Base-by-base conservation (phyloP, 2,113 vertebrate species). In the Sminthopsis crassicaudata region DNA sequence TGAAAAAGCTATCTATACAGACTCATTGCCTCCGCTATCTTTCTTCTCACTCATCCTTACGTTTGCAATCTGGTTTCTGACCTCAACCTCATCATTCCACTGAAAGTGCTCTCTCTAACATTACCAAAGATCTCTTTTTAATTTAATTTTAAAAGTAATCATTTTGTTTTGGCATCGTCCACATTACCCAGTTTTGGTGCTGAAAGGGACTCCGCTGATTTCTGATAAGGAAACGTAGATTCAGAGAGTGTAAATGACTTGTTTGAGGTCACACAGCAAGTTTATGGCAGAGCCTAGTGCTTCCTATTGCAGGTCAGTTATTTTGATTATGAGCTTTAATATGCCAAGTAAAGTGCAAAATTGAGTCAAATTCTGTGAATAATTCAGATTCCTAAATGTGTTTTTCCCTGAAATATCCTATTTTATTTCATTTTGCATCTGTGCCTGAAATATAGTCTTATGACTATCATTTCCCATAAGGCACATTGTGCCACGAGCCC, bases 401-500 rank as follows among this genome's bases (percentile, higher is more conserved):
- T 84, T 42, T 84, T 84, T 42, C 19, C 19, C n/a, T 84, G 67
- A 84, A 84, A 84, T 84, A 42, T 42, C n/a, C 67, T 42, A 84
- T 84, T 84, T 84, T 84, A 84, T 84, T 84, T 84, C 67, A 84
- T 84, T 84, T 84, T 84, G 67, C n/a, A 84, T 84, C 67, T 84
- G n/a, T 84, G 67, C 67, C 67, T 84, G 67, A 42, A 84, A 84
- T 84, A 84, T 42, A 84, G 67, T 84, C n/a, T 76, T 76, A 42
- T 84, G 67, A 84, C 67, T 84, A 84, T 42, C 67, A 42, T 84
- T 42, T 84, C n/a, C 67, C 67, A 84, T 5, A 84, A 84, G 67
- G 67, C 67, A 84, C 67, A 84, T 84, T 84, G n/a, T 84, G 67
- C n/a, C 67, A 84, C n/a, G 8, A 84, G 67, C 19, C n/a, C 2